Evolutionary conservation across 2,797 vertebrate species (phyloP).

Genomic region (Eulemur albifrons): DNA sequence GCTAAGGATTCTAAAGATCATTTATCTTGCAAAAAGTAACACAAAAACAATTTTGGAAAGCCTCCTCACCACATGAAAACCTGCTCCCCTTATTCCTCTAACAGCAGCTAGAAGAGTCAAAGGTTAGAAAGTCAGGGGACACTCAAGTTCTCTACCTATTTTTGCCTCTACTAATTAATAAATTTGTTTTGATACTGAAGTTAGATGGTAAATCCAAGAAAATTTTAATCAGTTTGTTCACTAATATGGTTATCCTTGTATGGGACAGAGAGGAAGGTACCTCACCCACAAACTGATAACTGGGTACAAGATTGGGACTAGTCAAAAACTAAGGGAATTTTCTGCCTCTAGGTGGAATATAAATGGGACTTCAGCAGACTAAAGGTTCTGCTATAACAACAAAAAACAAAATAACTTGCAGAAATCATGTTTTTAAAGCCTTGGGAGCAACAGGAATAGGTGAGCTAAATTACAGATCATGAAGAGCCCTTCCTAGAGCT

Average conservation of each 20-base stretch:
- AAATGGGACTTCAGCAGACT: background rate
- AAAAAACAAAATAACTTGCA: background rate
- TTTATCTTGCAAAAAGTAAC: background rate
- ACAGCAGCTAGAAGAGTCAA: background rate
- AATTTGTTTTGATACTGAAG: background rate
- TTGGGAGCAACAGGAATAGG: background rate
- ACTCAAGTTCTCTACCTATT: background rate
- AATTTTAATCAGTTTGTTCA: background rate
- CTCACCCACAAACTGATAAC: background rate
- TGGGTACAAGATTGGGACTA: background rate
- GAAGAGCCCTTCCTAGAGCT: background rate
- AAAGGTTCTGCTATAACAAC: background rate
- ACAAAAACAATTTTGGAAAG: background rate
- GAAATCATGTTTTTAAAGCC: background rate
- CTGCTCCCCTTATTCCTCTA: background rate
- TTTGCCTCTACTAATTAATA: background rate
- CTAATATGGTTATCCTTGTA: background rate
- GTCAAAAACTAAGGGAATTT: background rate
- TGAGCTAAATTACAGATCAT: background rate
- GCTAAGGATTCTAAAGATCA: background rate
- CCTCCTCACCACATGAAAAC: background rate
- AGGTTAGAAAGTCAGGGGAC: background rate
- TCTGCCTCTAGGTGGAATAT: background rate
- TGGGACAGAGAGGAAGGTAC: background rate
- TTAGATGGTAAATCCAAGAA: background rate